phyloP scores from a whole-genome alignment of 2,797 vertebrate species.

The Myoxocephalus aenaeus region DNA sequence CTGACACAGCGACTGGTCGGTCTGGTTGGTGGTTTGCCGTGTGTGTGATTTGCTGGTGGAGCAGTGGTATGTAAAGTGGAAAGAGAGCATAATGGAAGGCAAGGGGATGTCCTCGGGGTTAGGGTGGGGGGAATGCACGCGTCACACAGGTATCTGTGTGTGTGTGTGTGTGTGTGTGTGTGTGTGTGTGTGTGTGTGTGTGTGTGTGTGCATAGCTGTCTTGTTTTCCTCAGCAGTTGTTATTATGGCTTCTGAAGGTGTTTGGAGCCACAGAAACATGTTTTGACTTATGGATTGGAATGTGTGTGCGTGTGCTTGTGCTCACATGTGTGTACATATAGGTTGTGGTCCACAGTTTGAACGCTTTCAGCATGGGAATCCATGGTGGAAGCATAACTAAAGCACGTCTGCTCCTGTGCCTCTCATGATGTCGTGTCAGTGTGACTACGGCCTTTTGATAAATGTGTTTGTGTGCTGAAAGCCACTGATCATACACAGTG shows the following conservation, averaged over 20 bases:
- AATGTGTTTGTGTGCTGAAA: constrained; percentile 36
- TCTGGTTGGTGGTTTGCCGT: constrained; percentile 64
- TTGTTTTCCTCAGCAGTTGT: constrained; percentile 53
- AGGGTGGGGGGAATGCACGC: constrained; percentile 67
- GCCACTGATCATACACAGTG: constrained; percentile 25
- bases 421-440: constrained; percentile 26
- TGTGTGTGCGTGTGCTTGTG: constrained; percentile 7
- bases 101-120: constrained; percentile 77
- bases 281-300: constrained; percentile 65
- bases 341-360: constrained; percentile 11
- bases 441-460: constrained; percentile 19
- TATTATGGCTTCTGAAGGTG: constrained; percentile 47
- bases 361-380: constrained; percentile 17
- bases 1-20: constrained; percentile 60
- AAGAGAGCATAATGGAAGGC: constrained; percentile 45
- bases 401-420: constrained; percentile 7
- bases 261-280: constrained; percentile 55
- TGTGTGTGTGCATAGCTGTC: constrained; percentile 5
- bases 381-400: constrained; percentile 18
- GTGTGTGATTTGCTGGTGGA: constrained; percentile 51
- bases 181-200: constrained; percentile 43
- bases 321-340: constrained; percentile 9
- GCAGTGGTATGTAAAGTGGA: constrained; percentile 62
- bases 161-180: constrained; percentile 44
- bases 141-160: constrained; percentile 58